Base-by-base conservation (phyloP, 2,888 invertebrate species). In the Oxytorus armatus region DNA sequence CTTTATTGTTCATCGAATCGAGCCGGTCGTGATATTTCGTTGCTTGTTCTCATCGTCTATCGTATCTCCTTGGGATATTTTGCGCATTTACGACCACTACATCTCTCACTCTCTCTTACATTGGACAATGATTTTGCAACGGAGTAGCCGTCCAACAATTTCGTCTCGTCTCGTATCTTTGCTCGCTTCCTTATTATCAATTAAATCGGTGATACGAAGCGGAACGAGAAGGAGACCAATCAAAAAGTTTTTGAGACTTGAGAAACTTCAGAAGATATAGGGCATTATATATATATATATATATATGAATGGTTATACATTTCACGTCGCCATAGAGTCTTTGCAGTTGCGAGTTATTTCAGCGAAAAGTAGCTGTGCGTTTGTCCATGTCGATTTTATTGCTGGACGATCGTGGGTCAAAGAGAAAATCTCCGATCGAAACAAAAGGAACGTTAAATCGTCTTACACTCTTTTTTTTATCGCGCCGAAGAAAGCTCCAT, bases 201-300 rank as follows among this genome's bases (percentile, higher is more conserved):
- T 82, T 80, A 82, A 81, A 63, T 74, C 74, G 39, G 36, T 65
- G 59, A 77, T 61, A 77, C 70, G 55, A 42, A 75, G 80, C 82
- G 70, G 33, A 81, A 77, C 74, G 72, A 51, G 23, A 55, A 68
- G 77, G 68, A 44, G 49, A 63, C n/a, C 66, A 70, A 82, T 82
- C 75, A 61, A 72, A 66, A 77, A 78, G 66, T 82, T 82, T 81
- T 57, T 55, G 51, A 79, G 73, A 69, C 42, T 44, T 7, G 29
- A 47, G 33, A 21, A 21, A 44, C 44, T 33, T 68, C 42, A 51
- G 39, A 63, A 39, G 18, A 47, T 61, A 59, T 49, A 49, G 8
- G 5, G 14, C 39, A 11, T n/a, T 3, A 11, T 14, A 33, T 59
- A 10, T 39, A 51, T 61, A 72, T 49, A 51, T 36, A 66, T n/a